Percentiles rank a stretch among this genome's conserved stretches.
These are phyloP conservation scores for Leptopilina boulardi DNA, from an alignment of 1,140 invertebrate genomes.

Conservation along the genomic window DNA sequence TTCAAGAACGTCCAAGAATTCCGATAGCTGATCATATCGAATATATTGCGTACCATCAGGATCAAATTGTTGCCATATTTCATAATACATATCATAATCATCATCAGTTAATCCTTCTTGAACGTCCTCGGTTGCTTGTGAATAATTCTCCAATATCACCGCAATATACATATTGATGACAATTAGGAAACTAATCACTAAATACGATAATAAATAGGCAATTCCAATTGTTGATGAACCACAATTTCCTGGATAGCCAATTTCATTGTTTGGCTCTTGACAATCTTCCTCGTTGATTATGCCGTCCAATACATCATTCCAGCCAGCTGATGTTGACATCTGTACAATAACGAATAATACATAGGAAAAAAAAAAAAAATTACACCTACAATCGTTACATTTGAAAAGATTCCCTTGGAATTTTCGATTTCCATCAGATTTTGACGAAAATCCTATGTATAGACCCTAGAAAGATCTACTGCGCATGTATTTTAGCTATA, in stretches of 20 bases:
- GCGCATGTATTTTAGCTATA: background rate
- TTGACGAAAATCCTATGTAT: too few species aligned
- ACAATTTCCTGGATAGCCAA: constrained; percentile 92
- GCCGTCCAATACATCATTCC: constrained; percentile 96
- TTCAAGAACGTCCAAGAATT: constrained; percentile 96
- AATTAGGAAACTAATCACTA: constrained; percentile 98
- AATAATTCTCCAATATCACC: constrained; percentile 99
- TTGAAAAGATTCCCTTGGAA: too few species aligned
- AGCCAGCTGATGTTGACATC: constrained; percentile 99
- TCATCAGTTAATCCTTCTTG: constrained; percentile 98
- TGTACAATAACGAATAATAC: too few species aligned
- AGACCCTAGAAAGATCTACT: background rate
- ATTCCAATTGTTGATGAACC: constrained; percentile 95
- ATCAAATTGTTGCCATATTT: constrained; percentile 99
- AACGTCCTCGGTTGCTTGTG: constrained; percentile 96
- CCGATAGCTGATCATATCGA: constrained; percentile 92
- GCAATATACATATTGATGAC: constrained; percentile 99
- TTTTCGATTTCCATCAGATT: too few species aligned
- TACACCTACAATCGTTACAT: too few species aligned
- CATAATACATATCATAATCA: constrained; percentile 99
- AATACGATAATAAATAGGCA: constrained; percentile 94
- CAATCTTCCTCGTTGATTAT: constrained; percentile 98
- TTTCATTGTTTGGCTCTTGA: constrained; percentile 89
- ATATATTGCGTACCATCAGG: constrained; percentile 98
- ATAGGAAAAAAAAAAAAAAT: background rate